Evolutionary conservation across 1,140 invertebrate genomes (phyloP).

Genomic region (Papilio dardanus): DNA sequence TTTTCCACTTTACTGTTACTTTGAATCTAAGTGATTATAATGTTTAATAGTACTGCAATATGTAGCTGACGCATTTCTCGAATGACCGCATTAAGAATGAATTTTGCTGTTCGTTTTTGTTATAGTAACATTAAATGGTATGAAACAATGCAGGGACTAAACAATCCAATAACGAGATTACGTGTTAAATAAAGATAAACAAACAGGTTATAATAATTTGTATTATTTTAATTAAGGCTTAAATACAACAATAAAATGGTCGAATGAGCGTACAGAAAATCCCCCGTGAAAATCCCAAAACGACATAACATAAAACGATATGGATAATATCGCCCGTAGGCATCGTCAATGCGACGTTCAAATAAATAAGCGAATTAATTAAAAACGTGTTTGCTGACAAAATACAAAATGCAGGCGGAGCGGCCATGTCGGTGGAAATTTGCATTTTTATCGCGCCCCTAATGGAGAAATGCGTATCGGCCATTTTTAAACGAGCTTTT

Average conservation of each 20-base stretch:
- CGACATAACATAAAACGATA: slow-evolving; percentile 39
- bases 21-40: neutral
- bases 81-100: neutral
- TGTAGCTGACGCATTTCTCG: neutral
- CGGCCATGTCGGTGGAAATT: slow-evolving; percentile 48
- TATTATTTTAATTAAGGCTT: slow-evolving; percentile 23
- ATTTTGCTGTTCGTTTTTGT: neutral
- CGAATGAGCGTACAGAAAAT: slow-evolving; percentile 15
- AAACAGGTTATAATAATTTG: slow-evolving; percentile 31
- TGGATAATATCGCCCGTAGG: slow-evolving; percentile 51
- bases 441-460: slow-evolving; percentile 62
- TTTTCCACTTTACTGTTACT: neutral
- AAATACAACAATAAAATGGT: slow-evolving; percentile 35
- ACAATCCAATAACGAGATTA: slow-evolving; percentile 5
- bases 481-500: slow-evolving; percentile 42
- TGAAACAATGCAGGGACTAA: neutral
- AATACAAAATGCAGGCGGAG: slow-evolving; percentile 58
- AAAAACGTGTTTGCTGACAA: slow-evolving; percentile 68
- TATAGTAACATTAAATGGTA: neutral
- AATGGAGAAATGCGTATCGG: slow-evolving; percentile 55
- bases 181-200: slow-evolving; percentile 30
- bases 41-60: neutral
- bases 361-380: slow-evolving; percentile 72
- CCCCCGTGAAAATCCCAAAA: slow-evolving; percentile 16
- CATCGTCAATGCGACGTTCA: slow-evolving; percentile 49